Evolutionary conservation across 2,113 vertebrate genomes (phyloP), one percentile per base, ranked within the genome.

Genomic region (Dasyprocta punctata): DNA sequence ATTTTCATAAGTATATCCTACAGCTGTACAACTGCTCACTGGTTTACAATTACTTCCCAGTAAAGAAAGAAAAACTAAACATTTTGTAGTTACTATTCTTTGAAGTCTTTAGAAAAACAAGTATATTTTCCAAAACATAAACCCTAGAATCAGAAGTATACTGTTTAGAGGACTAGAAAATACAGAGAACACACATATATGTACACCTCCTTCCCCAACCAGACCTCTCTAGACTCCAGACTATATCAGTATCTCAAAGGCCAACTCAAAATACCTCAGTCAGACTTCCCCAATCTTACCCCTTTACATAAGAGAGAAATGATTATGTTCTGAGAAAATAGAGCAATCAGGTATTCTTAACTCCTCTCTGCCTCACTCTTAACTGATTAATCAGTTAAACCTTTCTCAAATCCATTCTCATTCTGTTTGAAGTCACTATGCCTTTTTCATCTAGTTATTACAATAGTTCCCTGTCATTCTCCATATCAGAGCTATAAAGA

Each of bases 51-150:
- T 92, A 92, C 54, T 75, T 94, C 56, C 77, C 69, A 84, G 38
- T 36, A n/a, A 80, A 92, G 75, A 85, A 90, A 93, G 17, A 44
- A 94, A 97, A 95, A 91, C 17, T 49, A 80, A 92, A 38, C 26
- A 83, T 83, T 94, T 81, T 75, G 65, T 69, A 82, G 33, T 56
- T 12, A 73, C 19, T 17, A 44, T 54, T 92, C 47, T 83, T 73
- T 73, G 44, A 89, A 87, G 65, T 82, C 13, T 80, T 94, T 81
- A 56, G 24, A 95, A 95, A 92, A 94, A 93, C 9, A 33, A 89
- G 38, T 84, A 56, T 63, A 49, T 65, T 85, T 26, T 4, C 36
- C 33, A 3, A n/a, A 96, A 93, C 30, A 89, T 36, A 92, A 90
- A 86, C 22, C 47, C 47, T 65, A 91, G 26, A 90, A 82, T 77